Evolutionary conservation across 2,113 vertebrate genomes (phyloP), one percentile per base, ranked within the genome.

Genomic region (Phyllostomus discolor): DNA sequence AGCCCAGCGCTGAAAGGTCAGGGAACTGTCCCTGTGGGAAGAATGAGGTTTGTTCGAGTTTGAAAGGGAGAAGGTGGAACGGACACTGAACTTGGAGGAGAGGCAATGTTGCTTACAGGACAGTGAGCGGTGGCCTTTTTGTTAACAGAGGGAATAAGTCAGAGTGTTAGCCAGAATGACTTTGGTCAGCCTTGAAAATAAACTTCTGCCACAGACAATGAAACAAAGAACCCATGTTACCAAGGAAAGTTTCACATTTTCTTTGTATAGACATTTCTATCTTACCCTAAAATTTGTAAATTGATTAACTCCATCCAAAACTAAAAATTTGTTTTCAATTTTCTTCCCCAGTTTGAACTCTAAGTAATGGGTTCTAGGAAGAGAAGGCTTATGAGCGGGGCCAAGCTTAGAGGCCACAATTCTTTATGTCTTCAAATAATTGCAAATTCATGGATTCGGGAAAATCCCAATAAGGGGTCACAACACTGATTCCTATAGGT

Each of bases 81-180:
- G 50, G 41, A 41, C 66, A 57, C 14, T 15, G 38, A n/a, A 66
- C 82, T 78, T 90, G 17, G 46, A 72, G 84, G 38, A 64, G 52
- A 85, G 62, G 43, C 72, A 86, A 62, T 66, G 81, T 0, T 48
- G 20, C 26, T 70, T 15, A 38, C 12, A 33, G 19, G 83, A 28
- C 35, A 70, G 31, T 72, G 85, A 76, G 22, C 33, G 88, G 15
- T 33, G 43, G 24, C 41, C 84, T 83, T 93, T 81, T 82, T 76
- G 12, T 82, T 89, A 93, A 72, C 17, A n/a, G 38, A 84, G 8
- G 43, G 5, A 31, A 41, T 64, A 50, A 57, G 20, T 69, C 50
- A 75, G 31, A 35, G 54, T 76, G 88, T 94, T 62, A 88, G 35
- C 3, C 84, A 72, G 11, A 73, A 79, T 8, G 33, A 84, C 69